These are phyloP conservation scores for Cliona cf. orientalis DNA, from an alignment of 37 sponge, comb jelly and placozoan genomes.

Conservation along the genomic window DNA sequence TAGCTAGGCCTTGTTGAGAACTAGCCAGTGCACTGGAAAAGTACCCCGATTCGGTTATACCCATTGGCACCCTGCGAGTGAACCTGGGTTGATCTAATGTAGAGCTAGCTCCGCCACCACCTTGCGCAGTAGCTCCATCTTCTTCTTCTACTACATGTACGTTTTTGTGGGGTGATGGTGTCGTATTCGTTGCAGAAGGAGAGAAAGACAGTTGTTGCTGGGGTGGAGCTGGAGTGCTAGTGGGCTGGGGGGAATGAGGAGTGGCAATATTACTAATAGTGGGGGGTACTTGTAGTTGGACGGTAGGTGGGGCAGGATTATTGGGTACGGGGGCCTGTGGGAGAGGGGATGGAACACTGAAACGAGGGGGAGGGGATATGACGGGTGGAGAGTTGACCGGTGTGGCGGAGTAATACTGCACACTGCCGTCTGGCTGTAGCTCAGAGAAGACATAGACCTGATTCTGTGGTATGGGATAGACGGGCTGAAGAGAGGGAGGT, in stretches of 20 bases:
- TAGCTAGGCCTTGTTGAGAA: no score
- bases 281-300: no score
- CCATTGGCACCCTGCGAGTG: background rate
- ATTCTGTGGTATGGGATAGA: no score
- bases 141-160: background rate
- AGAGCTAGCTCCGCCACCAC: background rate
- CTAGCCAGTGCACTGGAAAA: no score
- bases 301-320: background rate
- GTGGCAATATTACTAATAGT: no score
- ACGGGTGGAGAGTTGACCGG: slow-evolving; percentile 12
- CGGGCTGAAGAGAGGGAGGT: no score
- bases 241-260: no score
- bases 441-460: slow-evolving; percentile 30
- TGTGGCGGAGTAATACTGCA: slow-evolving; percentile 56
- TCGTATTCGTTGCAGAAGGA: no score
- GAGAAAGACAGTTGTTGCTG: no score
- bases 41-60: background rate
- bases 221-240: no score
- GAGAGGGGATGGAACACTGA: background rate
- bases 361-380: background rate
- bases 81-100: no score
- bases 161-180: background rate
- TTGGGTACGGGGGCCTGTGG: background rate
- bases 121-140: background rate
- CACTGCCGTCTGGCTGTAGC: slow-evolving; percentile 49